phyloP scores from a whole-genome alignment of 2,888 invertebrate species.

The Oscheius sp. region DNA sequence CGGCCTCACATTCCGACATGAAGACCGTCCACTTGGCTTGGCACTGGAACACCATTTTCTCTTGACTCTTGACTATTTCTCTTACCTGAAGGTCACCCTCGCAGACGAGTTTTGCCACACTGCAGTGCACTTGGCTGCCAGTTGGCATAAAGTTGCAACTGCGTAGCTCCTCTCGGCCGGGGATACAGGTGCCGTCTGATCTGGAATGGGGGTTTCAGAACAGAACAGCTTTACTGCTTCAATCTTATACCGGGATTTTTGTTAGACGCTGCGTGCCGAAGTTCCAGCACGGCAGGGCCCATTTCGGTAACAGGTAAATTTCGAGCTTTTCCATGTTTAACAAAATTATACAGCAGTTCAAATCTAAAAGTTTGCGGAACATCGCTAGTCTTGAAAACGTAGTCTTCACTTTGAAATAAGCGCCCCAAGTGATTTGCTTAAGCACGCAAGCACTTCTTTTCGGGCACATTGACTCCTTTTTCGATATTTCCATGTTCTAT shows the following conservation, averaged over 20 bases:
- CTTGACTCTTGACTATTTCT: constrained; percentile 1
- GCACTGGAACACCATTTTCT: constrained; percentile 56
- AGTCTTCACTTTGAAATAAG: no score
- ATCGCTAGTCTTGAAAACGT: no score
- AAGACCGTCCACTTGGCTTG: constrained; percentile 72
- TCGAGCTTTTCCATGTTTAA: no score
- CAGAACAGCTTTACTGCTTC: no score
- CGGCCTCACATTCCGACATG: constrained; percentile 72
- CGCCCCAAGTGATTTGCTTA: not conserved
- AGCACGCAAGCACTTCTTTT: not conserved
- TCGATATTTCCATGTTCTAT: not conserved
- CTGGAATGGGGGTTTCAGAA: constrained; percentile 37
- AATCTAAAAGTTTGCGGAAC: no score
- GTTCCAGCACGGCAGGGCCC: no score
- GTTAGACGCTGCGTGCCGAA: no score
- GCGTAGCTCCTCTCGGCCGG: constrained; percentile 68
- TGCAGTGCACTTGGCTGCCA: constrained; percentile 67
- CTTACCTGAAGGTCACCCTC: constrained; percentile 68
- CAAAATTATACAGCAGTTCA: no score
- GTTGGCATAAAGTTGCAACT: constrained; percentile 70
- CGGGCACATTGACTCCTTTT: not conserved
- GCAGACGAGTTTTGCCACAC: constrained; percentile 70
- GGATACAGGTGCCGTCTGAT: constrained; percentile 69
- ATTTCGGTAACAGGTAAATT: no score
- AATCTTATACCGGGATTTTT: no score